A percentile compares a stretch with the other conserved stretches of the same genome.
These are phyloP conservation scores for Anastrepha ludens DNA, from an alignment of 1,140 invertebrate genomes.

Conservation along the genomic window DNA sequence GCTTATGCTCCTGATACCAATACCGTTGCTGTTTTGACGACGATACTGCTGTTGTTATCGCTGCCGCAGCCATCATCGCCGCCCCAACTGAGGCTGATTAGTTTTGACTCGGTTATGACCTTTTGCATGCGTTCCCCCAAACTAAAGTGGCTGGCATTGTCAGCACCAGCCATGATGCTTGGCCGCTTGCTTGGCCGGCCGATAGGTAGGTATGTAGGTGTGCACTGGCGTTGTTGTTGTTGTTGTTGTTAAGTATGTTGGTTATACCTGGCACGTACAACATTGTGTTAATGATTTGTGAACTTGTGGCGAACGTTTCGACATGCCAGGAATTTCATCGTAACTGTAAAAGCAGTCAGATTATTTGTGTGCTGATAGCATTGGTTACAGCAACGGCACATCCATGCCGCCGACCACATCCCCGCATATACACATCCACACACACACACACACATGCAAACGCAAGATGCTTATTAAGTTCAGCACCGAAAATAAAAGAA, in stretches of 20 bases:
- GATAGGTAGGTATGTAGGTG: neutral
- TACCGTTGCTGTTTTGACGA: neutral
- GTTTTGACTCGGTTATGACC: conserved; percentile 49
- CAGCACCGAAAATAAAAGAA: neutral
- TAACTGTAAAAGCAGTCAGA: conserved; percentile 44
- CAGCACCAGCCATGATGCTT: too few relatives aligned
- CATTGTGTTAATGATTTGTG: conserved; percentile 52
- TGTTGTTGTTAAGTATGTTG: neutral
- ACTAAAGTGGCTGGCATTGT: neutral
- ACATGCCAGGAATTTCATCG: conserved; percentile 44
- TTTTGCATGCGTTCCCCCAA: conserved; percentile 8
- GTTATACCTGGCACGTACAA: conserved; percentile 28
- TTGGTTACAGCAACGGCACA: neutral
- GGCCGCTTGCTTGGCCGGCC: neutral
- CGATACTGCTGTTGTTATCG: neutral
- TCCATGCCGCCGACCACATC: neutral
- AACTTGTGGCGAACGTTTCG: conserved; percentile 50
- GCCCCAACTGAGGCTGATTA: conserved; percentile 12
- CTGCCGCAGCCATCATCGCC: neutral
- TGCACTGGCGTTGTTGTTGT: neutral
- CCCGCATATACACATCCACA: neutral
- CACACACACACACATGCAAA: neutral
- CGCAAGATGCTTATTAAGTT: neutral
- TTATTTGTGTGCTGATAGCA: conserved; percentile 51
- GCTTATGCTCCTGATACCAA: neutral